phyloP scores from a whole-genome alignment of 2,797 vertebrate species.

The Thripadectes ignobilis region DNA sequence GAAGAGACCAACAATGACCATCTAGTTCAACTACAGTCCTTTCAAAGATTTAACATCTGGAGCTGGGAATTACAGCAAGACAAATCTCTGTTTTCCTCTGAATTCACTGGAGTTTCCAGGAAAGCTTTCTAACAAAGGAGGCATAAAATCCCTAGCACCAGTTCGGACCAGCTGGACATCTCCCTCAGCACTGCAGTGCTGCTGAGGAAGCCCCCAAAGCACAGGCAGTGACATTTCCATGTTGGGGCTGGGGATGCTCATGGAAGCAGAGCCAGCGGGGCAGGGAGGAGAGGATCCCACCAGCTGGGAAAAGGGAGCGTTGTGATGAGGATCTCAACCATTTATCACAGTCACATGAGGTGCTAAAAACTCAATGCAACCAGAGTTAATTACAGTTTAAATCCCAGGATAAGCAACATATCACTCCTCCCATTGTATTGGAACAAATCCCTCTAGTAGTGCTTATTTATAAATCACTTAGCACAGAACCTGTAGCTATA shows the following conservation, averaged over 20 bases:
- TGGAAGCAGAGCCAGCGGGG: fast-evolving
- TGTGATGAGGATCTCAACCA: fast-evolving
- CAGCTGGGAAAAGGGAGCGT: neutral
- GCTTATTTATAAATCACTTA: neutral
- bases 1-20: neutral
- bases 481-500: neutral
- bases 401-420: neutral
- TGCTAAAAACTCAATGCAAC: neutral
- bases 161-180: neutral
- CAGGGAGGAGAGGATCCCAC: neutral
- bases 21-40: neutral
- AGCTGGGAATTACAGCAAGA: neutral
- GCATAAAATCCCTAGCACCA: neutral
- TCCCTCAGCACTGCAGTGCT: fast-evolving
- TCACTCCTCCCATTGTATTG: neutral
- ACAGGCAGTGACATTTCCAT: neutral
- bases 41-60: fast-evolving
- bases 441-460: neutral
- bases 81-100: neutral
- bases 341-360: neutral
- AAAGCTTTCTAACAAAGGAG: neutral
- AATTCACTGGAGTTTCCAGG: neutral
- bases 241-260: neutral
- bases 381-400: neutral
- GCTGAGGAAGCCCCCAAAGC: neutral